phyloP scores from a whole-genome alignment of 2,113 vertebrate genomes.

The Pongo pygmaeus region DNA sequence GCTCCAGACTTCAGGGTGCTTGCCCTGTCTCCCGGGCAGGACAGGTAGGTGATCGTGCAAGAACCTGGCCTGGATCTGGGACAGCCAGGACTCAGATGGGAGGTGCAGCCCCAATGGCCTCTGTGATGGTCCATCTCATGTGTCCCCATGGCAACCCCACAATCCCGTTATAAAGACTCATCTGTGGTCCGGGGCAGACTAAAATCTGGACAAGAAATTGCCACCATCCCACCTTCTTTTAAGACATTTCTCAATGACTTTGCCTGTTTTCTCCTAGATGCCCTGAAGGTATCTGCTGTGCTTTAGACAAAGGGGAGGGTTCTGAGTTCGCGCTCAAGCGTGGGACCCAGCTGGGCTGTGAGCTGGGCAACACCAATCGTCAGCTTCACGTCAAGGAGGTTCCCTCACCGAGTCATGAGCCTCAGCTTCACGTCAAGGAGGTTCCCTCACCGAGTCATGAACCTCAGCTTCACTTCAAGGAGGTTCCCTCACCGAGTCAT shows the following conservation, averaged over 20 bases:
- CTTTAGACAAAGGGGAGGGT: too few relatives aligned
- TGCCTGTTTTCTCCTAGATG: background rate
- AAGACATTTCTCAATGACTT: background rate
- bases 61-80: background rate
- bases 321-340: accelerated
- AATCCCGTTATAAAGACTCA: background rate
- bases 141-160: background rate
- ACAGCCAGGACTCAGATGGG: background rate
- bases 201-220: background rate
- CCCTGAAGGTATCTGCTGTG: background rate
- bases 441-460: too few relatives aligned
- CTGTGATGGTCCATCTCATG: background rate
- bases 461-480: background rate
- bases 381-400: background rate
- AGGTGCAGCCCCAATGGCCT: background rate
- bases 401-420: too few relatives aligned
- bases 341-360: too few relatives aligned
- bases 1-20: background rate
- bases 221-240: background rate
- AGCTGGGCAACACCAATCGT: too few relatives aligned
- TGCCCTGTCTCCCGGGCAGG: background rate
- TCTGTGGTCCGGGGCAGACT: background rate
- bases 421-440: too few relatives aligned
- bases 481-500: too few relatives aligned
- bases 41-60: accelerated